A percentile compares a stretch with the other conserved stretches of the same genome.
Evolutionary conservation across 2,797 vertebrate genomes (phyloP).

Genomic region (Bufotes viridis): DNA sequence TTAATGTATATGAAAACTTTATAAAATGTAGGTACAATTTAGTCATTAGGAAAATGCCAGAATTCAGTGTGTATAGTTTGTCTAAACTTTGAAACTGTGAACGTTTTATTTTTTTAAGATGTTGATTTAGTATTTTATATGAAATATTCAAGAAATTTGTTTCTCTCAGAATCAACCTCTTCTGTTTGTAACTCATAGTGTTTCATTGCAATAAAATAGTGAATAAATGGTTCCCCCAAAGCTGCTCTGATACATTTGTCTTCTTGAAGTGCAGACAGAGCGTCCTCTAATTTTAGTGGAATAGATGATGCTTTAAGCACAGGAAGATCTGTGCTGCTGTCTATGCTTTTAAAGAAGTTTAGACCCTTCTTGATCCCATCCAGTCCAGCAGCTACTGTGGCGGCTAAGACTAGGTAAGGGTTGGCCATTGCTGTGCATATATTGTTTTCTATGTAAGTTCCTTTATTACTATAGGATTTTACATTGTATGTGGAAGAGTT

Average conservation of each 20-base stretch:
- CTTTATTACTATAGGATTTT: constrained; percentile 84
- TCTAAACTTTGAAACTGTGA: not conserved
- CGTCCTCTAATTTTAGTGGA: constrained; percentile 88
- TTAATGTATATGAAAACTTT: not conserved
- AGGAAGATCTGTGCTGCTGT: constrained; percentile 70
- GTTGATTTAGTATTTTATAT: not conserved
- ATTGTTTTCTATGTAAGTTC: constrained; percentile 87
- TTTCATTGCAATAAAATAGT: constrained; percentile 94
- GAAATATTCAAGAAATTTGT: constrained; percentile 91
- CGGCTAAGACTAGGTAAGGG: constrained; percentile 89
- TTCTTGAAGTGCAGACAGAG: constrained; percentile 81
- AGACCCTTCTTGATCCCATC: constrained; percentile 84
- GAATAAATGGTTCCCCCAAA: constrained; percentile 87
- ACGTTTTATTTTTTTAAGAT: not conserved
- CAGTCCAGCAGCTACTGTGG: constrained; percentile 88
- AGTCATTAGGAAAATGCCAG: not conserved
- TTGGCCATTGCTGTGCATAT: constrained; percentile 91
- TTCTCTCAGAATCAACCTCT: constrained; percentile 86
- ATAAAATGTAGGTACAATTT: not conserved
- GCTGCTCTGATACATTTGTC: constrained; percentile 81
- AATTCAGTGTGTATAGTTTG: not conserved
- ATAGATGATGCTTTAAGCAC: constrained; percentile 73
- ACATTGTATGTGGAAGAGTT: constrained; percentile 90
- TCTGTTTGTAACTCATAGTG: constrained; percentile 91
- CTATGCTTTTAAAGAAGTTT: constrained; percentile 67